A percentile compares a stretch with the other conserved stretches of the same genome.
Conservation (phyloP, 2,888 invertebrate genomes). For the Omphaloscelis lunosa region DNA sequence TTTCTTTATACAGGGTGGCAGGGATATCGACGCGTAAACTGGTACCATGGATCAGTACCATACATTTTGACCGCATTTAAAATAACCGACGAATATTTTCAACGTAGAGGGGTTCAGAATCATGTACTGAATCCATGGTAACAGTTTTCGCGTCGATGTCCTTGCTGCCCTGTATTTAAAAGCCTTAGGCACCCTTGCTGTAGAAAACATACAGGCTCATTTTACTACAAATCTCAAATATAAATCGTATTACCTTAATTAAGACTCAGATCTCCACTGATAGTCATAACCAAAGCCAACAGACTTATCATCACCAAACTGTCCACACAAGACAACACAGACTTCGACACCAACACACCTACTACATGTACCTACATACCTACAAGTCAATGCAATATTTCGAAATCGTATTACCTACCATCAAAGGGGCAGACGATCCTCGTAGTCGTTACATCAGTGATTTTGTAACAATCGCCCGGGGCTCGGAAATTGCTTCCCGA, state of each 20-base stretch:
- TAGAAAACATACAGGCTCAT: not conserved
- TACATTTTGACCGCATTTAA: too few species aligned
- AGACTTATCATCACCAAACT: not conserved
- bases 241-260: not conserved
- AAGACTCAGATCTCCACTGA: not conserved
- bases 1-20: too few species aligned
- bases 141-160: too few species aligned
- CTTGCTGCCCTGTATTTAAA: too few species aligned
- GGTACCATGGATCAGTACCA: too few species aligned
- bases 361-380: conserved; percentile 5
- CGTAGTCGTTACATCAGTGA: conserved; percentile 70
- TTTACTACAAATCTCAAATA: not conserved
- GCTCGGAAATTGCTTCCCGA: conserved; percentile 86
- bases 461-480: conserved; percentile 81
- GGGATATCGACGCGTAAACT: too few species aligned
- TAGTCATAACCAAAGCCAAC: not conserved
- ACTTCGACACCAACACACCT: conserved; percentile 17
- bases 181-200: not conserved
- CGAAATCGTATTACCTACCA: conserved; percentile 67
- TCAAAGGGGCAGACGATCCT: conserved; percentile 68
- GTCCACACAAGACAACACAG: conserved; percentile 13
- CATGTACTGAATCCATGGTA: too few species aligned
- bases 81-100: too few species aligned
- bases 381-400: conserved; percentile 56
- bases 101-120: too few species aligned